Evolutionary conservation across 35 echinoderm and acorn worm genomes (phyloP), one percentile per base, ranked within the genome.

Genomic region (Apostichopus japonicus): DNA sequence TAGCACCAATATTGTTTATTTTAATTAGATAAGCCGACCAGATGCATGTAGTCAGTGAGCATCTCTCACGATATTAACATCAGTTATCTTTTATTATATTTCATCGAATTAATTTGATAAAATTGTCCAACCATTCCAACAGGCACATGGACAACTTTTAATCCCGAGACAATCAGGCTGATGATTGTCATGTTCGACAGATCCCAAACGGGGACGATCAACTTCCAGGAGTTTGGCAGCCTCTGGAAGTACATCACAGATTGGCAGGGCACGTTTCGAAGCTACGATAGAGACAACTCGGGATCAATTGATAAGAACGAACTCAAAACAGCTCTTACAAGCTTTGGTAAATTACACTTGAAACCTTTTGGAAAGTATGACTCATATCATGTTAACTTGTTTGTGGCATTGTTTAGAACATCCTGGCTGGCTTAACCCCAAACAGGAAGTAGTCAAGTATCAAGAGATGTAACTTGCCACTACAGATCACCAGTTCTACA

Each of bases 161-260:
- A 99, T 80, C 97, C 95, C 78, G 97, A 99, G 79, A 99, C 97
- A 16, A 89, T 99, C 4, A 93, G 97, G 15, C 56, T 99, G 65
- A 99, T 99, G 97, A 99, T 99, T 25, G 95, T 93, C 6, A 99
- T 99, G 97, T 99, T 99, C 95, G 97, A 99, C 71, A 87, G 92
- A 33, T 93, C 96, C 72, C 58, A 99, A 53, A 90, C 75, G 17
- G 97, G 95, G 7, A 96, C 95, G 5, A 99, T 99, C 52, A 96
- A 93, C 91, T 99, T 99, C 90, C 95, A 99, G 27, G 97, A 99
- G 91, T 99, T 99, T 96, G 97, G 97, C 19, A 79, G 93, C 9
- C 83, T 99, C 6, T 99, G 97, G 97, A 99, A 99, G 79, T 99
- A 99, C 79, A 94, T 99, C 59, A 99, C 97, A 55, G 95, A 99